These are phyloP conservation scores for Drosophila lacicola DNA, from an alignment of 2,888 invertebrate species.

Conservation along the genomic window DNA sequence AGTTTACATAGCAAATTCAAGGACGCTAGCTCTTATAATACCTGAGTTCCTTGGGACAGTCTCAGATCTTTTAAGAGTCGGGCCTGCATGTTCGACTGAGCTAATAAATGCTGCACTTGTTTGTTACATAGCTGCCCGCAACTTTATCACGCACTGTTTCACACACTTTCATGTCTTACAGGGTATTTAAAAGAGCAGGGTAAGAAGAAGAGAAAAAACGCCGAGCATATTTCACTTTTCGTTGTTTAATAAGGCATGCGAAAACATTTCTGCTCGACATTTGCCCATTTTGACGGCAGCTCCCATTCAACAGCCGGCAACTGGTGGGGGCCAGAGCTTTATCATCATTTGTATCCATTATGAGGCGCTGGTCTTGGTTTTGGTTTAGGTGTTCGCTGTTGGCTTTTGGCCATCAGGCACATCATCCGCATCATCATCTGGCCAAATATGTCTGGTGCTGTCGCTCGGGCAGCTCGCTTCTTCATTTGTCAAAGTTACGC, in stretches of 20 bases:
- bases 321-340: conserved; percentile 29
- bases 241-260: conserved; percentile 77
- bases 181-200: conserved; percentile 8
- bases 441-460: conserved; percentile 49
- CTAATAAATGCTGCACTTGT: too few relatives aligned
- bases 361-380: conserved; percentile 58
- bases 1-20: not conserved
- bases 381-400: conserved; percentile 60
- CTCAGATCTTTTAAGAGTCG: not conserved
- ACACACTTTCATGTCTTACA: not conserved
- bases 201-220: conserved; percentile 3
- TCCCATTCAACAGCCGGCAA: conserved; percentile 23
- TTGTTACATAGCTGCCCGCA: too few relatives aligned
- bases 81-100: too few relatives aligned
- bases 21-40: not conserved
- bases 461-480: conserved; percentile 34
- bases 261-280: conserved; percentile 63
- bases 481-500: conserved; percentile 78
- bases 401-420: conserved; percentile 14
- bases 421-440: conserved; percentile 16
- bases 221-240: conserved; percentile 68
- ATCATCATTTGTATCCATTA: conserved; percentile 79
- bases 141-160: not conserved
- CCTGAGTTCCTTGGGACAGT: not conserved
- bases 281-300: conserved; percentile 36